Percentiles rank a stretch among this genome's conserved stretches.
These are phyloP conservation scores for Sebastes minor DNA, from an alignment of 2,797 vertebrate species.

Conservation along the genomic window DNA sequence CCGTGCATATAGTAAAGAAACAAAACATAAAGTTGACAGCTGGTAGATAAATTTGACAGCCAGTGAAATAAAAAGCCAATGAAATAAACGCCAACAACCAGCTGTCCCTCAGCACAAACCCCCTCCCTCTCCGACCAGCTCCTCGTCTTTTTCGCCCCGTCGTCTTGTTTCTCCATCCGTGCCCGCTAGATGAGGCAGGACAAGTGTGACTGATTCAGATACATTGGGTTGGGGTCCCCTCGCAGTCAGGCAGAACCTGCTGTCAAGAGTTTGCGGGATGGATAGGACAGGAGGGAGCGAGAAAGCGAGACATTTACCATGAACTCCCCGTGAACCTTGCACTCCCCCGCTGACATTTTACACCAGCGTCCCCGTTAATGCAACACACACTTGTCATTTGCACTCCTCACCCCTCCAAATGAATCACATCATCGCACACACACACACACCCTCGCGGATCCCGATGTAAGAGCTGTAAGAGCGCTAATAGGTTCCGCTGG, in stretches of 20 bases:
- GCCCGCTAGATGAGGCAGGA: constrained; percentile 46
- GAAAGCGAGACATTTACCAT: constrained; percentile 29
- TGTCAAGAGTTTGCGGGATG: constrained; percentile 39
- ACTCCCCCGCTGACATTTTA: constrained; percentile 54
- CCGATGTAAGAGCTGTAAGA: background rate
- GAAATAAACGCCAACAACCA: constrained; percentile 28
- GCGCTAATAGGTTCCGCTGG: constrained; percentile 55
- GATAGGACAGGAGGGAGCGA: background rate
- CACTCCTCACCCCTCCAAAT: constrained; percentile 18
- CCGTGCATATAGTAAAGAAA: constrained; percentile 52
- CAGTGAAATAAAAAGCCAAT: constrained; percentile 40
- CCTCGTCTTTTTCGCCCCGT: background rate
- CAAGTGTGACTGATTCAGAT: constrained; percentile 61
- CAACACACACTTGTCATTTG: background rate
- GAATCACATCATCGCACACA: constrained; percentile 35
- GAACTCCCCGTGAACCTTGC: constrained; percentile 66
- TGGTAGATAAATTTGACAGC: constrained; percentile 61
- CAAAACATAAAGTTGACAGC: constrained; percentile 61
- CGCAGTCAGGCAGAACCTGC: constrained; percentile 54
- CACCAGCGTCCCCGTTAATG: constrained; percentile 2
- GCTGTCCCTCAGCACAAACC: constrained; percentile 17
- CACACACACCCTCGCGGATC: background rate
- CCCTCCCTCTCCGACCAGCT: background rate
- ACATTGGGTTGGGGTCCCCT: constrained; percentile 36
- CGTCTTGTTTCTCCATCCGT: background rate